Evolutionary conservation across 2,113 vertebrate species (phyloP), one percentile per base, ranked within the genome.

Genomic region (Lophochroa leadbeateri): DNA sequence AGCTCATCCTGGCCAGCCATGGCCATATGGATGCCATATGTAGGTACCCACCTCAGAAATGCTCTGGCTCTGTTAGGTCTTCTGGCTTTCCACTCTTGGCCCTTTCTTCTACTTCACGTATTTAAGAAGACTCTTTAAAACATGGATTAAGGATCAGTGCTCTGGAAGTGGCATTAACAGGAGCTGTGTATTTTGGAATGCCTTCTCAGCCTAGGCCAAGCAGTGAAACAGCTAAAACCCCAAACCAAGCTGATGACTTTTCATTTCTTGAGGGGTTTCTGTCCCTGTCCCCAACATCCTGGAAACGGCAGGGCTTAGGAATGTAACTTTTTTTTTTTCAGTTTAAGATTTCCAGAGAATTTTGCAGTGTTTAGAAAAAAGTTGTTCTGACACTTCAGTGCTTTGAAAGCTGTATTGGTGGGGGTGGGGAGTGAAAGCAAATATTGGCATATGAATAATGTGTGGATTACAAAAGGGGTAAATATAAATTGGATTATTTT

Each of bases 181-280:
- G 69, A 90, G 61, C 28, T 91, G 65, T 84, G 41, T 90, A 47
- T 69, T 93, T 96, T 94, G 88, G 80, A 92, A 91, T 50, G 53
- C 10, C 80, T 78, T 82, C 86, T 86, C 88, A 88, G 67, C 67
- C 77, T 19, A 80, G 55, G 63, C 63, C 53, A 65, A 91, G 46
- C 17, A 88, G 46, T 70, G 71, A 88, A 94, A 96, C 88, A 21
- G 2, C 76, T 83, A 71, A 92, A 96, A 82, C 33, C 29, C 58
- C 61, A 82, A 90, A 88, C 43, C 6, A 35, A 84, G 24, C 35
- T 85, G 68, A 78, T 25, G 46, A 88, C 23, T 92, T 93, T 61
- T 83, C 27, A 47, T 71, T 86, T 86, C 64, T 65, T 88, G 39
- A 83, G 33, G 35, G 37, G 67, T 75, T 86, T 96, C 87, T 96